Percentiles rank a stretch among this genome's conserved stretches.
These are phyloP conservation scores for Bicyclus anynana DNA, from an alignment of 1,140 invertebrate species.

Conservation along the genomic window DNA sequence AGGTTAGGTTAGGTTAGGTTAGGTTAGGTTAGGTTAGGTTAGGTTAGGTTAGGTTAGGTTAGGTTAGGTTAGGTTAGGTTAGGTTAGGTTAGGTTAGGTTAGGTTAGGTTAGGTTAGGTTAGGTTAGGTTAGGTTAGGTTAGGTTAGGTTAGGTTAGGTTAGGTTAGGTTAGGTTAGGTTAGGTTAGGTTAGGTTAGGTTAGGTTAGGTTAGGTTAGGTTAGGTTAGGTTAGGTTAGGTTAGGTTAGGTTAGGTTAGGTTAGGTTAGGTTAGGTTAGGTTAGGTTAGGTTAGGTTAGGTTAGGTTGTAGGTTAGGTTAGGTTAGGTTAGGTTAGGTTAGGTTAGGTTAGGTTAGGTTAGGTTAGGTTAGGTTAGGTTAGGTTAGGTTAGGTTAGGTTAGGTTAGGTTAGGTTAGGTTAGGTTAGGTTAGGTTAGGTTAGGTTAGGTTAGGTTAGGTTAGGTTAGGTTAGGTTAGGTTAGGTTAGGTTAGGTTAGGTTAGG, in stretches of 20 bases:
- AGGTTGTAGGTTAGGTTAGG: constrained; percentile 38
- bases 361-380: constrained; percentile 41
- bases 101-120: constrained; percentile 43
- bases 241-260: constrained; percentile 37
- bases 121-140: constrained; percentile 40
- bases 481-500: background rate
- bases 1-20: constrained; percentile 29
- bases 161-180: constrained; percentile 43
- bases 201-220: constrained; percentile 35
- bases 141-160: constrained; percentile 44
- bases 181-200: constrained; percentile 35
- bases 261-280: constrained; percentile 41
- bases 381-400: constrained; percentile 34
- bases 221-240: constrained; percentile 29
- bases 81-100: constrained; percentile 47
- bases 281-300: constrained; percentile 42
- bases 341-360: constrained; percentile 38
- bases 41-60: constrained; percentile 41
- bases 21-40: constrained; percentile 39
- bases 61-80: constrained; percentile 46
- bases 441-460: constrained; percentile 29
- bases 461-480: background rate
- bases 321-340: constrained; percentile 35
- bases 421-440: constrained; percentile 35
- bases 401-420: constrained; percentile 38